phyloP scores from a whole-genome alignment of 2,113 vertebrate genomes.

The Bucco capensis region DNA sequence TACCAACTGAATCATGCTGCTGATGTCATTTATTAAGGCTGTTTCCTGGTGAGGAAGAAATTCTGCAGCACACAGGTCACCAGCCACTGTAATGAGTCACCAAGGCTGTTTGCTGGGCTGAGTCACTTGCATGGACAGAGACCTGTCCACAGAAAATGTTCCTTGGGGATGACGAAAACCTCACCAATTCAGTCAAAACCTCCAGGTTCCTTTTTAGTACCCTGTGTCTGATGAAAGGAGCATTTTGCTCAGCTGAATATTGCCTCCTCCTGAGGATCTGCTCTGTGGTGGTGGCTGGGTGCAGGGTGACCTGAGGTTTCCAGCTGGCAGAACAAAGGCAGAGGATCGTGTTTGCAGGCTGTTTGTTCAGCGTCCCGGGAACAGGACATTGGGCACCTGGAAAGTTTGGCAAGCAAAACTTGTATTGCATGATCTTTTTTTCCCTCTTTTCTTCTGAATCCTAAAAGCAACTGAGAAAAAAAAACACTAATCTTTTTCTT shows the following conservation, averaged over 20 bases:
- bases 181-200: background rate
- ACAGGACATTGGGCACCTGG: constrained; percentile 22
- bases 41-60: background rate
- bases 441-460: background rate
- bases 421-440: background rate
- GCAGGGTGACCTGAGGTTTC: constrained; percentile 19
- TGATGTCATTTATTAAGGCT: constrained; percentile 8
- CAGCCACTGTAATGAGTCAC: constrained; percentile 15
- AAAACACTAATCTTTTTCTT: background rate
- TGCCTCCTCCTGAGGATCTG: background rate
- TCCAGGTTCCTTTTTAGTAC: background rate
- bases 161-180: background rate
- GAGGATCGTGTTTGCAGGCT: background rate
- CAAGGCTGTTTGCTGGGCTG: background rate
- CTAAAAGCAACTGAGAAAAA: background rate
- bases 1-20: background rate
- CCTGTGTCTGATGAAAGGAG: background rate
- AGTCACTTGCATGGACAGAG: background rate
- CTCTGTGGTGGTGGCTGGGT: background rate
- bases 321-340: constrained; percentile 46
- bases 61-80: background rate
- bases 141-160: background rate
- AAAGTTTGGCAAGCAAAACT: background rate
- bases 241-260: background rate
- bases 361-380: background rate